These are phyloP conservation scores for Porites evermanni DNA, from an alignment of 92 coral and sea anemone genomes.

Conservation along the genomic window DNA sequence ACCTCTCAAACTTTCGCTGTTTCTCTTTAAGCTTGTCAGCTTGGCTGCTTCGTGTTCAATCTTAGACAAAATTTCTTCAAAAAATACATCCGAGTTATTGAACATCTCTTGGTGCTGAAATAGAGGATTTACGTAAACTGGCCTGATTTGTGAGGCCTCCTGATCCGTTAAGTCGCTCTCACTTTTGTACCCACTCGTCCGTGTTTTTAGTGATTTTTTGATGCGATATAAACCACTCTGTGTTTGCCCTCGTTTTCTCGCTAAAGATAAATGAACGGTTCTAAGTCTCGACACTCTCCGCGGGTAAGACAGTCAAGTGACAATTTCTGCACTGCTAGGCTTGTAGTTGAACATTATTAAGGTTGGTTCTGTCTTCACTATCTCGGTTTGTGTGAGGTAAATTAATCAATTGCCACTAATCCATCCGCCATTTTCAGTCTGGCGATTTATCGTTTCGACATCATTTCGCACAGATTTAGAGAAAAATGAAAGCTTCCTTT, in stretches of 20 bases:
- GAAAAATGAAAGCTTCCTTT: background rate
- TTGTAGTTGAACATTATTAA: too few relatives aligned
- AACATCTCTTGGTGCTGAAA: conserved; percentile 37
- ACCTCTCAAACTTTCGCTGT: conserved; percentile 5
- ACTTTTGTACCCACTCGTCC: background rate
- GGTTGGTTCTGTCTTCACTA: too few relatives aligned
- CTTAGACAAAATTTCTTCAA: conserved; percentile 79
- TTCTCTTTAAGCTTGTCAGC: conserved; percentile 37
- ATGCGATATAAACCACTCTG: background rate
- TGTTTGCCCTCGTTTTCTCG: background rate
- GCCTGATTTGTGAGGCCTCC: background rate
- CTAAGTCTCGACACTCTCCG: too few relatives aligned
- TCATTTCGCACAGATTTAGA: background rate
- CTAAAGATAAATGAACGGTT: too few relatives aligned
- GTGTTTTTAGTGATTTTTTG: background rate
- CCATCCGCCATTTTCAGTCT: background rate
- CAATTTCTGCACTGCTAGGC: too few relatives aligned
- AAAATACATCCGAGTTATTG: conserved; percentile 62
- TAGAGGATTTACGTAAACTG: conserved; percentile 21
- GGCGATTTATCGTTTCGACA: background rate
- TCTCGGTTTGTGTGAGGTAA: too few relatives aligned
- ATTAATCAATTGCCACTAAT: background rate
- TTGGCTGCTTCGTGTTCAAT: conserved; percentile 84
- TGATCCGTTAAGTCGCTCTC: conserved; percentile 1
- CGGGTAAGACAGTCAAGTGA: too few relatives aligned